Conservation (phyloP, 2,797 vertebrate species). For the Thripadectes ignobilis region DNA sequence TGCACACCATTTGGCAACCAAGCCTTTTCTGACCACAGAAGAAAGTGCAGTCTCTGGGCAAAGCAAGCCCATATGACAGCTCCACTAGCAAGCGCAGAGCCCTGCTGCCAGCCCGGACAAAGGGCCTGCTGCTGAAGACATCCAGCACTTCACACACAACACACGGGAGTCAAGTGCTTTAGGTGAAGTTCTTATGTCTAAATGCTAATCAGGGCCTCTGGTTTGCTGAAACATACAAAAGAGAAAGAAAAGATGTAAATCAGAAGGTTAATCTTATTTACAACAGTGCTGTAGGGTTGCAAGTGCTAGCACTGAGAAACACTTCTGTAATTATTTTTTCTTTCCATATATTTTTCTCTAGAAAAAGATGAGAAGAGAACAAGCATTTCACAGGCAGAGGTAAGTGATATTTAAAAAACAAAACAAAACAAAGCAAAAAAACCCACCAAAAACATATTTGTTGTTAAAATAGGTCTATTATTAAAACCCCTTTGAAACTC, state of each 20-base stretch:
- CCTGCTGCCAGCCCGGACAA: not conserved
- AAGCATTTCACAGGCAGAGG: slow-evolving; percentile 80
- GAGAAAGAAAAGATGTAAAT: not conserved
- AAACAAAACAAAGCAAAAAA: too few species aligned
- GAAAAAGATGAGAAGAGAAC: slow-evolving; percentile 85
- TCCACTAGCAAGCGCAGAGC: not conserved
- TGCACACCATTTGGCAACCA: accelerated
- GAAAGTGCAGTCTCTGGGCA: not conserved
- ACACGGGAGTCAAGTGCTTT: not conserved
- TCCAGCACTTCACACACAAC: not conserved
- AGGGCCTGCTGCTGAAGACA: not conserved
- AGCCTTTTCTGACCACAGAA: not conserved
- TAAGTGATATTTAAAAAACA: slow-evolving; percentile 61
- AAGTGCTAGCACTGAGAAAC: not conserved
- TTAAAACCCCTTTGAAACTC: not conserved
- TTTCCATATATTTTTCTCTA: slow-evolving; percentile 58
- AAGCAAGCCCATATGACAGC: not conserved
- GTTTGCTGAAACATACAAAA: not conserved
- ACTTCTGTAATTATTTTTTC: not conserved
- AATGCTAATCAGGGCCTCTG: not conserved
- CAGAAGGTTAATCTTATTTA: not conserved
- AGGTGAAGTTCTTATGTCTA: not conserved
- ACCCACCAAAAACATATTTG: not conserved
- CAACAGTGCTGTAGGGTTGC: not conserved
- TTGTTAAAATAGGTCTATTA: not conserved